Evolutionary conservation across 2,888 invertebrate species (phyloP).

Genomic region (Andrena haemorrhoa): DNA sequence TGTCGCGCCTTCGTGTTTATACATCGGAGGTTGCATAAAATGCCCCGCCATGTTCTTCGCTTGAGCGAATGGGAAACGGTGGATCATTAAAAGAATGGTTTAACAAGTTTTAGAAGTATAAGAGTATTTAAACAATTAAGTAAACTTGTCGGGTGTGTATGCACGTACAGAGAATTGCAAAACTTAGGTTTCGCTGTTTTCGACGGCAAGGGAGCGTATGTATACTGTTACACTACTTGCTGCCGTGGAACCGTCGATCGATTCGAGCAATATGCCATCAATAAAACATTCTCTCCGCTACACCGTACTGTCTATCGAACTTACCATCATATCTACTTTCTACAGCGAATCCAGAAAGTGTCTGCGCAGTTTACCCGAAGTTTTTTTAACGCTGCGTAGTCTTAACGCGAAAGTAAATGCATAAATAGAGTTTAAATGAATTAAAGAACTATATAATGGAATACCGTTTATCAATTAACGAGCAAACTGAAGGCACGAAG

Average conservation of each 20-base stretch:
- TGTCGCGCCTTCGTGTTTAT: slow-evolving; percentile 23
- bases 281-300: slow-evolving; percentile 64
- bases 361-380: neutral
- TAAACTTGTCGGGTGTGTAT: neutral
- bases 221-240: slow-evolving; percentile 45
- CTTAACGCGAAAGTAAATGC: neutral
- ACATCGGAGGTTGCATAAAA: slow-evolving; percentile 12
- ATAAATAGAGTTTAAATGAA: no score
- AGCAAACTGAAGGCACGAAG: no score
- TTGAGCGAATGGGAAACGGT: neutral
- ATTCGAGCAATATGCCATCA: slow-evolving; percentile 69
- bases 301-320: slow-evolving; percentile 45
- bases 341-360: neutral
- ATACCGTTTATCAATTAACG: no score
- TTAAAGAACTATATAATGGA: no score
- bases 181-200: slow-evolving; percentile 27
- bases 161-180: neutral
- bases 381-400: neutral
- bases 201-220: slow-evolving; percentile 10
- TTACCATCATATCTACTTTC: neutral
- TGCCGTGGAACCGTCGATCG: slow-evolving; percentile 57
- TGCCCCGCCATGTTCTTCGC: neutral
- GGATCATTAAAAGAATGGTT: neutral
- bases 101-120: neutral
- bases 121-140: neutral